Base-by-base conservation (phyloP, 2,888 invertebrate species). In the Byasa hedistus region DNA sequence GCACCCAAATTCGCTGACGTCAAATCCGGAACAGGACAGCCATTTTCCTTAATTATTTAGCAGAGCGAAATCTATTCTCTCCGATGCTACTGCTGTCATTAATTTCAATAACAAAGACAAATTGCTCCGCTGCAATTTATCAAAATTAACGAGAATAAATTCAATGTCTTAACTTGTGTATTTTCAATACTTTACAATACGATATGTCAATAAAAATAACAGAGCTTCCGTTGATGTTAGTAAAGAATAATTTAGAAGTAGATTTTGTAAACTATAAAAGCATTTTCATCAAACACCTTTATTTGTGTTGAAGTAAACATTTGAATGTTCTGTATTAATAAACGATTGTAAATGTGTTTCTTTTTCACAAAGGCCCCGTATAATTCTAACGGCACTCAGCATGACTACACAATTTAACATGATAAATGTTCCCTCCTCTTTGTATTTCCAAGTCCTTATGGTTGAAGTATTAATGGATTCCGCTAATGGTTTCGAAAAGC, bases 401-500 rank as follows among this genome's bases (percentile, higher is more conserved):
- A 21, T 66, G 66, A 66, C 66, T 62, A 44, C 32, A 62, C 66
- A 66, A 62, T 66, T 62, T 62, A 55, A 66, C 58, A 66, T 66
- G 66, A 66, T 66, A 66, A 66, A 66, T 66, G 66, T 66, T 62
- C 10, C 32, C 55, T 48, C 54, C 58, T 62, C 66, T 62, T 66
- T 66, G 66, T 66, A 55, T 66, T 66, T 62, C 36, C 27, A 54
- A 66, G 62, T 66, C 58, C 62, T 66, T 66, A 66, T 59, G 61
- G 58, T 32, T 66, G 58, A 62, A 62, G 62, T 66, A 62, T 62
- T 66, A 66, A 66, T 66, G 66, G 66, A 66, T 66, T 62, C 62
- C n/a, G 55, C 62, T 66, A 66, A 66, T 66, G 66, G 66, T 62
- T 66, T 54, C 54, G 58, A 58, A 62, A 62, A 54, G 66, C 55